Evolutionary conservation across 2,888 invertebrate species (phyloP), one percentile per base, ranked within the genome.

Genomic region (Acrocyrtus sp.): DNA sequence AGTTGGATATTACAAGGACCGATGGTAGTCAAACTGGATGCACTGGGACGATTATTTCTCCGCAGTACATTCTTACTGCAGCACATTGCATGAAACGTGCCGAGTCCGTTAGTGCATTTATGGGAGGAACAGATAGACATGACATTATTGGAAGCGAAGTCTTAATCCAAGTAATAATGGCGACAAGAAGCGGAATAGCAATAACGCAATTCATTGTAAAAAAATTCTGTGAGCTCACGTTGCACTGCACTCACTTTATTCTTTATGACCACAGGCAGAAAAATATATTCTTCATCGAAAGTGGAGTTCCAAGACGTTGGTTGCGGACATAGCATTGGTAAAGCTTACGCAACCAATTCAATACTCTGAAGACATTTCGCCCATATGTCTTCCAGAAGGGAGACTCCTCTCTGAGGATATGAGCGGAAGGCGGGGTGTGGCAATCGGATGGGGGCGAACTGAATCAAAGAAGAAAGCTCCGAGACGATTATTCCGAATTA

Each of bases 401-500:
- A 68, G 63, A 26, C 45, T 81, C 5, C 69, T 76, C 8, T 26
- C 65, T 0, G 81, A 81, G 50, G 77, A 73, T 39, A 67, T 78
- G 53, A 62, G 43, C 26, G 79, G 79, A 15, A 65, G 69, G 53
- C 76, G 75, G 54, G 79, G 77, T 1, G 80, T 80, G 0, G 77
- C 78, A 6, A 74, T 77, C n/a, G 80, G 81, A 10, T 81, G 81
- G 81, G 81, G 81, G 8, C 48, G 81, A 17, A 41, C 77, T 2
- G 69, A 76, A 19, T 75, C 81, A 2, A 77, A 67, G 26, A 70
- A 76, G 39, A 76, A 75, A 60, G 79, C 81, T n/a, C 79, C 81
- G 2, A 48, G 78, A 17, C 66, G 73, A 54, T 54, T 80, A 6
- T 79, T 77, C 61, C 54, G 80, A 19, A 73, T 80, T 8, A 69